These are phyloP conservation scores for Drosophila colorata DNA, from an alignment of 2,888 invertebrate species.

Conservation along the genomic window DNA sequence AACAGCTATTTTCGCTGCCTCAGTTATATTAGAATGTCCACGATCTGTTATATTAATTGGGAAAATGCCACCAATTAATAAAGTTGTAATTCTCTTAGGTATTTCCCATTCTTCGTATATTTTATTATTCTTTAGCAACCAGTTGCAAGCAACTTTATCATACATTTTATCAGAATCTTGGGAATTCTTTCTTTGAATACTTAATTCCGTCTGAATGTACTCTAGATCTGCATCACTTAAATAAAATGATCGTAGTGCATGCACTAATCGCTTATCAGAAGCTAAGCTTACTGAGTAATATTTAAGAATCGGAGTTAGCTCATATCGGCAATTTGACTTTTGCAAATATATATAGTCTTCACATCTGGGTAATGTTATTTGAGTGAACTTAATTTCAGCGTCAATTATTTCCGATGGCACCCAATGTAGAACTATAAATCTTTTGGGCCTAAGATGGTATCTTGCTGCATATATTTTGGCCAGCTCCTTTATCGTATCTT, in stretches of 20 bases:
- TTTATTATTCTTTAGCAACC: slow-evolving; percentile 87
- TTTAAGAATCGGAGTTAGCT: slow-evolving; percentile 89
- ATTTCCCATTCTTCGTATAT: slow-evolving; percentile 86
- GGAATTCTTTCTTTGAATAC: background rate
- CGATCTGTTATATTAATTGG: slow-evolving; percentile 88
- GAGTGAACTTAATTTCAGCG: slow-evolving; percentile 85
- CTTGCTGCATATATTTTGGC: slow-evolving; percentile 56
- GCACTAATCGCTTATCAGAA: slow-evolving; percentile 68
- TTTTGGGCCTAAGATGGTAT: slow-evolving; percentile 58
- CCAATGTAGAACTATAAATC: slow-evolving; percentile 89
- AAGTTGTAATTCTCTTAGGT: slow-evolving; percentile 51
- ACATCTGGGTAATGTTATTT: slow-evolving; percentile 89
- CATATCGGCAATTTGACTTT: slow-evolving; percentile 88
- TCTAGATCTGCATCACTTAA: slow-evolving; percentile 51
- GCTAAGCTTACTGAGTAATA: slow-evolving; percentile 88
- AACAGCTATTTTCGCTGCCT: slow-evolving; percentile 88
- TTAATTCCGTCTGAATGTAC: slow-evolving; percentile 38
- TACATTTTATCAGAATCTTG: slow-evolving; percentile 48
- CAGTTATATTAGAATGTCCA: slow-evolving; percentile 86
- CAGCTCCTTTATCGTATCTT: slow-evolving; percentile 84
- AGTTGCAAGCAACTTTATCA: slow-evolving; percentile 87
- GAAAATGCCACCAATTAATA: slow-evolving; percentile 85
- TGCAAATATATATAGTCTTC: slow-evolving; percentile 81
- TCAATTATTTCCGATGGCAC: slow-evolving; percentile 88
- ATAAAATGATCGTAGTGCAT: slow-evolving; percentile 67